phyloP scores from a whole-genome alignment of 2,888 invertebrate species.

The Synanthedon tipuliformis region DNA sequence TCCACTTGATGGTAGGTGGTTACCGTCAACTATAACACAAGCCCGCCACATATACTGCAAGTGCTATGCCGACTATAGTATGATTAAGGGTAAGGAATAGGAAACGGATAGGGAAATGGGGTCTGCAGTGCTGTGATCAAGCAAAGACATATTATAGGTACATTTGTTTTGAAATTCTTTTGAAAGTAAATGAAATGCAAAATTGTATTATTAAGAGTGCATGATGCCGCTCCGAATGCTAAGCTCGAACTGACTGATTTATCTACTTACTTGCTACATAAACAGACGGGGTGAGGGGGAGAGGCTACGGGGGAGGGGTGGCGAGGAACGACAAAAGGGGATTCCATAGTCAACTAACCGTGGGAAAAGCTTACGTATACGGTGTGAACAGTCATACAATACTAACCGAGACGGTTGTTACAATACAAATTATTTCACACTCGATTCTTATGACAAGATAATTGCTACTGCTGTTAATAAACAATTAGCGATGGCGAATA shows the following conservation, averaged over 20 bases:
- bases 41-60: too few relatives aligned
- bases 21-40: too few relatives aligned
- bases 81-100: too few relatives aligned
- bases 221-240: constrained; percentile 61
- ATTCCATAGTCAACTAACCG: constrained; percentile 44
- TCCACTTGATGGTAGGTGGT: too few relatives aligned
- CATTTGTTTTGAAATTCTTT: too few relatives aligned
- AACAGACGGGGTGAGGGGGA: constrained; percentile 30
- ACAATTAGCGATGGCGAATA: background rate
- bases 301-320: constrained; percentile 12
- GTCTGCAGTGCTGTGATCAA: too few relatives aligned
- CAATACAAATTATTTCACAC: constrained; percentile 39
- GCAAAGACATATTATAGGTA: too few relatives aligned
- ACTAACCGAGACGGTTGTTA: constrained; percentile 4
- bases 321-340: constrained; percentile 23
- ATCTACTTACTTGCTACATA: constrained; percentile 20
- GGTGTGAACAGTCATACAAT: constrained; percentile 22
- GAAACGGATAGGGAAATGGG: too few relatives aligned
- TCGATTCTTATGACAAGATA: constrained; percentile 3
- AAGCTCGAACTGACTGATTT: constrained; percentile 48
- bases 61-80: too few relatives aligned
- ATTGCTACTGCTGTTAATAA: background rate
- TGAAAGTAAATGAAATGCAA: constrained; percentile 37
- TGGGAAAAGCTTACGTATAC: constrained; percentile 58
- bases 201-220: constrained; percentile 59